Conservation (phyloP, 2,888 invertebrate species). For the Synanthedon myopaeformis region DNA sequence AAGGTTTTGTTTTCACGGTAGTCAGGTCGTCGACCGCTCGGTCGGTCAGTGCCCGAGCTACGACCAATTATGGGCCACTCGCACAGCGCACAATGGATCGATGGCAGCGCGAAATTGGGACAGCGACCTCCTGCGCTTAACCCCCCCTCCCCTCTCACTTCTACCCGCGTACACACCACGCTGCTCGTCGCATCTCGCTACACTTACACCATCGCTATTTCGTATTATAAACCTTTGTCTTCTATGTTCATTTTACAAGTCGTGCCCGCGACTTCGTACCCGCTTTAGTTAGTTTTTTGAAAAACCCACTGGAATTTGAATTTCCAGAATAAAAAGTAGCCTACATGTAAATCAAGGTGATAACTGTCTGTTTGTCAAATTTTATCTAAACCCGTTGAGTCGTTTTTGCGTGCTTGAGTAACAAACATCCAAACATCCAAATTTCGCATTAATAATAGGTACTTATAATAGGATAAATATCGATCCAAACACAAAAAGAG, state of each 20-base stretch:
- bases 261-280: too few species aligned
- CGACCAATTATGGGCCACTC: conserved; percentile 71
- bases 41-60: conserved; percentile 67
- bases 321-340: too few species aligned
- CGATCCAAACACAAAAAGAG: too few species aligned
- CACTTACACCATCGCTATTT: not conserved
- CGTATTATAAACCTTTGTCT: conserved; percentile 6
- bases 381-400: too few species aligned
- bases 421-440: too few species aligned
- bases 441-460: too few species aligned
- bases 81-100: conserved; percentile 70
- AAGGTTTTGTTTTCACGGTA: conserved; percentile 65
- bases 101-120: conserved; percentile 66
- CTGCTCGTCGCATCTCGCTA: not conserved
- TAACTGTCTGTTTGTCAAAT: too few species aligned
- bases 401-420: too few species aligned
- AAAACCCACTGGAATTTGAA: too few species aligned
- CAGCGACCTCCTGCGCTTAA: conserved; percentile 40
- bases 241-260: conserved; percentile 4
- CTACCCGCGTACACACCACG: not conserved
- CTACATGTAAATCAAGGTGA: too few species aligned
- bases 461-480: too few species aligned
- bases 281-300: too few species aligned
- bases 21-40: conserved; percentile 55
- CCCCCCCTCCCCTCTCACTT: conserved; percentile 18